Evolutionary conservation across 1,140 invertebrate species (phyloP).

Genomic region (Doryteuthis pealeii): DNA sequence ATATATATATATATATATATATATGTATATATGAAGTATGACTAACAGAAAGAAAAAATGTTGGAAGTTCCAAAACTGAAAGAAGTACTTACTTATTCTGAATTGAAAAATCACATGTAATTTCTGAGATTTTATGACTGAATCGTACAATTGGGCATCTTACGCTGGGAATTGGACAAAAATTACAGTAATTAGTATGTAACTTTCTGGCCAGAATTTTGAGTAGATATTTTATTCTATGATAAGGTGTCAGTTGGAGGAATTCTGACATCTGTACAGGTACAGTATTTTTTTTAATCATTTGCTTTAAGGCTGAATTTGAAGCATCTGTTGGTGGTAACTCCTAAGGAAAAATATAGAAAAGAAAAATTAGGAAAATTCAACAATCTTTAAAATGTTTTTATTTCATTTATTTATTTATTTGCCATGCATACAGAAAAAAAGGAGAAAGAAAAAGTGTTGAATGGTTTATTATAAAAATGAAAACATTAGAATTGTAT

Average conservation of each 20-base stretch:
- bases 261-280: not conserved
- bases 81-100: conserved; percentile 49
- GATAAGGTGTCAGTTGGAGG: not conserved
- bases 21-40: no score
- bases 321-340: not conserved
- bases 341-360: not conserved
- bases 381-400: no score
- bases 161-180: conserved; percentile 39
- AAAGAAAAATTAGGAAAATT: no score
- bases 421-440: no score
- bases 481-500: no score
- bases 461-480: no score
- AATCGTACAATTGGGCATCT: conserved; percentile 53
- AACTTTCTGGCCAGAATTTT: not conserved
- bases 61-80: conserved; percentile 8
- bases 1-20: no score
- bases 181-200: conserved; percentile 14
- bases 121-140: conserved; percentile 36
- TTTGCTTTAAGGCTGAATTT: not conserved
- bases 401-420: no score
- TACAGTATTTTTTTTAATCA: not conserved
- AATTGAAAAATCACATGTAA: conserved; percentile 54
- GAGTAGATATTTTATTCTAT: not conserved
- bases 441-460: no score
- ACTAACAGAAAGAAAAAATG: no score